These are phyloP conservation scores for Phaethon lepturus DNA, from an alignment of 2,113 vertebrate species.

Conservation along the genomic window DNA sequence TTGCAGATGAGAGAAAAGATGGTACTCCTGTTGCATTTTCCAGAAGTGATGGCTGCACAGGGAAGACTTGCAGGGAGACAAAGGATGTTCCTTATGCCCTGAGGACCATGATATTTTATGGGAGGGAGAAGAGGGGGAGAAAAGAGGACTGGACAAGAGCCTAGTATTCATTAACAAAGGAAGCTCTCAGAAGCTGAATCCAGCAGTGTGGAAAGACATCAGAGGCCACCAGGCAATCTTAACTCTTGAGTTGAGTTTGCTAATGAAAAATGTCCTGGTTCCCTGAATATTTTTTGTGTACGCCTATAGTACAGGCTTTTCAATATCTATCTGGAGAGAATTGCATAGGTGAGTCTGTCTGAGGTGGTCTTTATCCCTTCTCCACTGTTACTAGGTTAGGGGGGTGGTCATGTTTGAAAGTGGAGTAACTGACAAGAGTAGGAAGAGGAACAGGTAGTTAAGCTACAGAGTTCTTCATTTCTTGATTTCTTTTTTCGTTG, in stretches of 20 bases:
- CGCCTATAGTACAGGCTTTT: neutral
- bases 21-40: conserved; percentile 14
- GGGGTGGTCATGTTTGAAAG: neutral
- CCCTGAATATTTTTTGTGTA: neutral
- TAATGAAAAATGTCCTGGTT: conserved; percentile 11
- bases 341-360: neutral
- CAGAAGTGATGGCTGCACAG: neutral
- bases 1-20: neutral
- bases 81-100: conserved; percentile 60
- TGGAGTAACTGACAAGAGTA: neutral
- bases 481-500: neutral
- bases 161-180: conserved; percentile 66
- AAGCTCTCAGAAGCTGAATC: conserved; percentile 61
- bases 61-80: conserved; percentile 51
- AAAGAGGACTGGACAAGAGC: conserved; percentile 60
- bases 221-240: conserved; percentile 48
- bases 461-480: neutral
- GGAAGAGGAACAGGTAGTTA: neutral
- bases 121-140: conserved; percentile 31
- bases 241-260: conserved; percentile 61
- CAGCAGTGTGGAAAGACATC: conserved; percentile 48
- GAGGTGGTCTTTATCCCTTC: neutral
- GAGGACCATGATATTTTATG: conserved; percentile 60
- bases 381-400: neutral
- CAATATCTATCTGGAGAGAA: neutral